These are phyloP conservation scores for Lamprotornis superbus DNA, from an alignment of 2,113 vertebrate species.

Conservation along the genomic window DNA sequence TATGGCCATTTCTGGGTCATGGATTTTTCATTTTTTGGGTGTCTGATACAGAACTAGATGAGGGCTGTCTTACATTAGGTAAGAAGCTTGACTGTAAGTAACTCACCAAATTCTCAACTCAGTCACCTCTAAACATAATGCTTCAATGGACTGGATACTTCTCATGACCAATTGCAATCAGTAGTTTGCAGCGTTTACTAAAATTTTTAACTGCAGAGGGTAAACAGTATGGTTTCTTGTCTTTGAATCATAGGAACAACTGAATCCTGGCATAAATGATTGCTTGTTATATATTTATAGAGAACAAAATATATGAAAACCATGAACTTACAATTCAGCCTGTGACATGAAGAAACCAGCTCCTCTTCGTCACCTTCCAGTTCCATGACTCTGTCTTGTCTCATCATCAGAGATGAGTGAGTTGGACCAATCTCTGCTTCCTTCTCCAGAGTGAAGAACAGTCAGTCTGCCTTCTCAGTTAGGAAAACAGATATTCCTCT, in stretches of 20 bases:
- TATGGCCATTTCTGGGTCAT: neutral
- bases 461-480: neutral
- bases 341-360: neutral
- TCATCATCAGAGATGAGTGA: neutral
- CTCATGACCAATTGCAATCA: neutral
- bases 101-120: neutral
- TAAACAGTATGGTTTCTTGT: neutral
- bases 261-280: neutral
- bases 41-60: neutral
- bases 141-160: neutral
- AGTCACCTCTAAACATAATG: neutral
- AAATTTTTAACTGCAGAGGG: neutral
- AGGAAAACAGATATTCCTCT: neutral
- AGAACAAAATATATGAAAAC: neutral
- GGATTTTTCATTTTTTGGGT: neutral
- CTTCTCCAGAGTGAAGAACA: neutral
- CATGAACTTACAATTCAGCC: neutral
- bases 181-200: neutral
- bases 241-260: neutral
- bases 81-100: neutral
- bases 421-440: neutral
- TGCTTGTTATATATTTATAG: neutral
- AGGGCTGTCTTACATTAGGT: neutral
- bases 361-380: neutral
- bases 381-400: neutral